These are phyloP conservation scores for Dromius quadrimaculatus DNA, from an alignment of 2,888 invertebrate genomes.

Conservation along the genomic window DNA sequence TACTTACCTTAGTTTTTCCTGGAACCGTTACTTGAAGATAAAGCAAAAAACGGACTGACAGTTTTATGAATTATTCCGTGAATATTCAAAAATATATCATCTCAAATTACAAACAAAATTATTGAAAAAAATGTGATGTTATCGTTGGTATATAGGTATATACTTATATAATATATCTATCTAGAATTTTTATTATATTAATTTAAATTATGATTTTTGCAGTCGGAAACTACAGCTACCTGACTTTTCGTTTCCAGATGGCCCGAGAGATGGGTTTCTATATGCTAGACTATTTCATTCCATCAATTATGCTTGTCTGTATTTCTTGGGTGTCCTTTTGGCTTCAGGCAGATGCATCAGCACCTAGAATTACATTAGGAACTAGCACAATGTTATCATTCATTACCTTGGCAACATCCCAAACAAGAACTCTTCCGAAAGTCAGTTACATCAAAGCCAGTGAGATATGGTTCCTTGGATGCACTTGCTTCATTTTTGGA, in stretches of 20 bases:
- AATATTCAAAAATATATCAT: neutral
- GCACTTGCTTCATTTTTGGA: slow-evolving; percentile 86
- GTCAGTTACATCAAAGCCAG: slow-evolving; percentile 92
- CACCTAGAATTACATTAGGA: slow-evolving; percentile 84
- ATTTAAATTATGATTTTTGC: slow-evolving; percentile 61
- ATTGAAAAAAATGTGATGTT: too few relatives aligned
- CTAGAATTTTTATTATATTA: too few relatives aligned
- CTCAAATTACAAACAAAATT: slow-evolving; percentile 3
- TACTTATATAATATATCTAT: too few relatives aligned
- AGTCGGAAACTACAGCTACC: slow-evolving; percentile 87
- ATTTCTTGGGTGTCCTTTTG: slow-evolving; percentile 93
- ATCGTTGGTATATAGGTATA: too few relatives aligned
- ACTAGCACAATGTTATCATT: slow-evolving; percentile 90
- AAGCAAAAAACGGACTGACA: too few relatives aligned
- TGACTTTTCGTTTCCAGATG: slow-evolving; percentile 83
- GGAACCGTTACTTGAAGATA: too few relatives aligned
- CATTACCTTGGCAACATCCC: slow-evolving; percentile 87
- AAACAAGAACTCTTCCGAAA: slow-evolving; percentile 87
- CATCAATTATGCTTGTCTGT: slow-evolving; percentile 87
- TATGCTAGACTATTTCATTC: slow-evolving; percentile 89
- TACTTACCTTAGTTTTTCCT: too few relatives aligned
- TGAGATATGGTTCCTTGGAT: slow-evolving; percentile 90
- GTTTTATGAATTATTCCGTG: too few relatives aligned
- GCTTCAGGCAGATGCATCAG: slow-evolving; percentile 87
- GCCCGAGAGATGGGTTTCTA: slow-evolving; percentile 88